A percentile compares a stretch with the other conserved stretches of the same genome.
phyloP scores from a whole-genome alignment of 2,113 vertebrate species.

The Neodon shergylaensis region DNA sequence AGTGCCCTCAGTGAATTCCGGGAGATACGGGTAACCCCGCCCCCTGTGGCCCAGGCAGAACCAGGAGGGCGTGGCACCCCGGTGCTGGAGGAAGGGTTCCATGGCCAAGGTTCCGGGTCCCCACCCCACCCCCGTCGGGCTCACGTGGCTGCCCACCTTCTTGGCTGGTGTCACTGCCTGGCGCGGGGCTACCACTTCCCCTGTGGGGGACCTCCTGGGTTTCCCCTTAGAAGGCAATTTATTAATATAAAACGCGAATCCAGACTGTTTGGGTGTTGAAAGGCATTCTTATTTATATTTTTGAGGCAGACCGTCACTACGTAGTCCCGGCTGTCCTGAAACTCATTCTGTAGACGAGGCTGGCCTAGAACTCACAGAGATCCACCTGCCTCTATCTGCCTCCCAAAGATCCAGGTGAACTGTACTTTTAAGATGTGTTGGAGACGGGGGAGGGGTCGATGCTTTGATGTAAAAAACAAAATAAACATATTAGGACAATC shows the following conservation, averaged over 20 bases:
- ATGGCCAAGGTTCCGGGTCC: constrained; percentile 63
- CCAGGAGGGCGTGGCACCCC: not conserved
- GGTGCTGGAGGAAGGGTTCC: constrained; percentile 9
- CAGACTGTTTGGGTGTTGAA: constrained; percentile 34
- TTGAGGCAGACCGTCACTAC: not conserved
- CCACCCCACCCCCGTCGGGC: not conserved
- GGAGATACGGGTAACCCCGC: not conserved
- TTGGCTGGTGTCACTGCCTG: not conserved
- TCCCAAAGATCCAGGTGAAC: not conserved
- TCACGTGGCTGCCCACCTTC: constrained; percentile 16
- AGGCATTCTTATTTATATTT: constrained; percentile 1
- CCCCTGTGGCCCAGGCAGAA: not conserved
- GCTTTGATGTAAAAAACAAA: constrained; percentile 13
- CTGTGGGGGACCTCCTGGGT: constrained; percentile 52
- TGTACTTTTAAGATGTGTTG: not conserved
- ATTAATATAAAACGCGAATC: constrained; percentile 29
- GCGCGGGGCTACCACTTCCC: constrained; percentile 33
- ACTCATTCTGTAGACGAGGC: not conserved
- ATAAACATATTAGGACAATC: not conserved
- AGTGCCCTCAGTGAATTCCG: not conserved
- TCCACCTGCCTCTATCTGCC: not conserved
- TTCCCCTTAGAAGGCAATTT: constrained; percentile 61
- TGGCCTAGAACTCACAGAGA: not conserved
- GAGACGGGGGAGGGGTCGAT: too few species aligned
- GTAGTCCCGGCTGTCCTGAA: not conserved